These are phyloP conservation scores for Eleutherodactylus coqui DNA, from an alignment of 2,797 vertebrate genomes.

Conservation along the genomic window DNA sequence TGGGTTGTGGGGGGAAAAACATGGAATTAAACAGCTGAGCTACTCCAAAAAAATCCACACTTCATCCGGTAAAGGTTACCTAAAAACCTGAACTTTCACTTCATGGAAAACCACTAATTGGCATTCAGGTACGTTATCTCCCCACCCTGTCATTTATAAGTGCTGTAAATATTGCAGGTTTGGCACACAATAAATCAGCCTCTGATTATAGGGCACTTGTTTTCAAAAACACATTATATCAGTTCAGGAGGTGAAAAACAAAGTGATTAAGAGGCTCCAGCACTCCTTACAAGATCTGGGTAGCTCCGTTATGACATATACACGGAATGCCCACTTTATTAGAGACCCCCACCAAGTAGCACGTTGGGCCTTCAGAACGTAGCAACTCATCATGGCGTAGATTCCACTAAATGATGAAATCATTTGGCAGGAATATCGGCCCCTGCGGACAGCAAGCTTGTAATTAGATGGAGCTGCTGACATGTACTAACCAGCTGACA, in stretches of 20 bases:
- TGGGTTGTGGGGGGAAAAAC: neutral
- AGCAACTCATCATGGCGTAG: too few species aligned
- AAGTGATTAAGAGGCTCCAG: constrained; percentile 4
- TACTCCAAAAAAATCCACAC: neutral
- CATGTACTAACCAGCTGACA: too few species aligned
- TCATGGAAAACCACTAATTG: constrained; percentile 40
- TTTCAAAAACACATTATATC: constrained; percentile 15
- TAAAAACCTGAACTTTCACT: neutral
- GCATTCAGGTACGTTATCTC: constrained; percentile 27
- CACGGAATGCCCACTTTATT: too few species aligned
- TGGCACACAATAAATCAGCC: constrained; percentile 21
- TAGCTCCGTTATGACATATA: neutral
- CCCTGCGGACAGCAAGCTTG: too few species aligned
- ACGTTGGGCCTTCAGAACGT: too few species aligned
- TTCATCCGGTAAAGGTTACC: neutral
- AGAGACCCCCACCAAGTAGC: too few species aligned
- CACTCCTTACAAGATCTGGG: neutral
- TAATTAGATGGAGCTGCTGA: too few species aligned
- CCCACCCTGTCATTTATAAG: constrained; percentile 34
- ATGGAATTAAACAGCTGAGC: neutral
- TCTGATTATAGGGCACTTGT: constrained; percentile 11
- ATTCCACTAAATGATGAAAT: too few species aligned
- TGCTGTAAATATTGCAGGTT: constrained; percentile 40
- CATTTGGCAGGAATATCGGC: too few species aligned
- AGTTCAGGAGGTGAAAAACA: constrained; percentile 36